Conservation (phyloP, 2,888 invertebrate species). For the Dicranocentrus wangi region DNA sequence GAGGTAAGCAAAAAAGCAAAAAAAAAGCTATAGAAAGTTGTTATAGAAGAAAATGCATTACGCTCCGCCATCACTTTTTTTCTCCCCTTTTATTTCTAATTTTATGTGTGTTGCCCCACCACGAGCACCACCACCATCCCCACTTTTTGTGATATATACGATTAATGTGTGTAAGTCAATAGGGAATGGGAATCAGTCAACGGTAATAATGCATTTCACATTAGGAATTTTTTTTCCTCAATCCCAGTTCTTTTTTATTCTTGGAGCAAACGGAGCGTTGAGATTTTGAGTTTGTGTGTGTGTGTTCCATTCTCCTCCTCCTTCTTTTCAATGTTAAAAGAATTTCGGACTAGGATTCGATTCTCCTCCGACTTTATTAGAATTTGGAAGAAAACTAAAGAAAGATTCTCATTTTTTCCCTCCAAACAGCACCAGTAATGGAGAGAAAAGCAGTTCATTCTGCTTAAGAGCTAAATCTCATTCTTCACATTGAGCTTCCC, state of each 20-base stretch:
- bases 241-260: background rate
- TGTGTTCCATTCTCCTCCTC: background rate
- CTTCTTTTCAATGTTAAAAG: too few relatives aligned
- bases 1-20: constrained; percentile 79
- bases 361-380: constrained; percentile 8
- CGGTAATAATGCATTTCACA: constrained; percentile 45
- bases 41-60: background rate
- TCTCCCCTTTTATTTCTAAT: background rate
- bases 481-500: constrained; percentile 52
- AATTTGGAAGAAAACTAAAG: background rate
- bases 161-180: constrained; percentile 32
- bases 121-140: background rate
- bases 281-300: constrained; percentile 7
- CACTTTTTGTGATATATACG: background rate
- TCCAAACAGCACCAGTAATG: constrained; percentile 24
- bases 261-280: constrained; percentile 27
- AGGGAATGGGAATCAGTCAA: constrained; percentile 44
- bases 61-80: background rate
- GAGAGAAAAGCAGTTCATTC: constrained; percentile 44
- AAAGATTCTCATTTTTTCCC: constrained; percentile 32
- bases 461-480: constrained; percentile 40
- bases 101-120: background rate
- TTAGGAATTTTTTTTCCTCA: constrained; percentile 10
- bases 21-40: background rate
- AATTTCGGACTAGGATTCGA: too few relatives aligned